Evolutionary conservation across 2,888 invertebrate genomes (phyloP), one percentile per base, ranked within the genome.

Genomic region (Phaedon cochleariae): DNA sequence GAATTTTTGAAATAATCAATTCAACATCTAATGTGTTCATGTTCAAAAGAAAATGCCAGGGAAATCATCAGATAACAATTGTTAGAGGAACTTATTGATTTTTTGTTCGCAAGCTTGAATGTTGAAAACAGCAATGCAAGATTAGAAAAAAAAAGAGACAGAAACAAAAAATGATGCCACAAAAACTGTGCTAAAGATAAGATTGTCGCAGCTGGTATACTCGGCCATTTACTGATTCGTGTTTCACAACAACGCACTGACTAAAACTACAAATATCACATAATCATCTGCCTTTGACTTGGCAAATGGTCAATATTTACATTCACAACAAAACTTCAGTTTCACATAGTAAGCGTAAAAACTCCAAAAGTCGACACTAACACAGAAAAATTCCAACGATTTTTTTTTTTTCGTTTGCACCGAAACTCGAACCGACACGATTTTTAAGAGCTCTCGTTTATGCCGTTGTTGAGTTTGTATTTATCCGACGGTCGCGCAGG

Each of bases 401-500:
- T 57, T 45, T 57, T 26, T 57, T 26, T 26, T 7, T 26, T 7
- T 7, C 37, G 45, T 10, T 21, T 45, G 17, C 10, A 57, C 45
- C 22, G 21, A 59, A 59, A 31, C 17, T 29, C 41, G 41, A 41
- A 57, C 17, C 12, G 31, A 54, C 55, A 20, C 41, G 34, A 37
- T 54, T 12, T 54, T n/a, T n/a, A n/a, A 62, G 10, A 20, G 29
- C 59, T 58, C 60, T 29, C 20, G 60, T 37, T 26, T 41, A 46
- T 29, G 60, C 57, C 37, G 49, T 58, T 59, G 62, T 59, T 41
- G 55, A 59, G 62, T 54, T 54, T 58, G 41, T 57, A 37, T 48
- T 66, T 52, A 61, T 46, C 62, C 59, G 54, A 45, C 64, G 61
- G 49, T 67, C 54, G 58, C 61, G 72, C 68, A 69, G 70, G 70